Evolutionary conservation across 2,113 vertebrate genomes (phyloP).

Genomic region (Rhizomys pruinosus): DNA sequence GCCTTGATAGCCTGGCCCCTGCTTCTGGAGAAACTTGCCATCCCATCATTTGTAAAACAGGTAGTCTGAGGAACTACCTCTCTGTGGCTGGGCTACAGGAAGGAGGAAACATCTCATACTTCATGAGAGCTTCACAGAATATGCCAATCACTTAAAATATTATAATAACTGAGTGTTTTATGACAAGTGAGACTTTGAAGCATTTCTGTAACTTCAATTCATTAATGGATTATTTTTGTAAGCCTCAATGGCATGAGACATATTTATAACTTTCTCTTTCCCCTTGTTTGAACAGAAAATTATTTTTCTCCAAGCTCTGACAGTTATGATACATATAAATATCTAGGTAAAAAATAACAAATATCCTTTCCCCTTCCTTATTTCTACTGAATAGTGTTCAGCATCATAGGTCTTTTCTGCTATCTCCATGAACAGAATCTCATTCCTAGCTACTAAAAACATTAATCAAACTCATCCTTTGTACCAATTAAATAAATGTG

Average conservation of each 20-base stretch:
- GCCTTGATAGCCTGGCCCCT: neutral
- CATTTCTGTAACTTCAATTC: neutral
- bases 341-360: conserved; percentile 55
- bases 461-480: conserved; percentile 80
- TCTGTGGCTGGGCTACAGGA: too few relatives aligned
- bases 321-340: conserved; percentile 44
- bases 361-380: conserved; percentile 14
- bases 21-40: neutral
- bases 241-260: neutral
- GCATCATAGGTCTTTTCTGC: conserved; percentile 20
- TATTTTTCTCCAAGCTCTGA: conserved; percentile 50
- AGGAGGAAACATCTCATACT: neutral
- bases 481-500: conserved; percentile 79
- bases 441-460: conserved; percentile 65
- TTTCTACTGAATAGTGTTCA: conserved; percentile 54
- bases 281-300: neutral
- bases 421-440: conserved; percentile 59
- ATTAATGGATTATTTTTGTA: neutral
- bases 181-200: neutral
- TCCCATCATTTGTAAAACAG: neutral
- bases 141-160: neutral
- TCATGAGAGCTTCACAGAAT: neutral
- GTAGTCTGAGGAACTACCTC: neutral
- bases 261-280: neutral
- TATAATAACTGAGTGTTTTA: neutral